phyloP scores from a whole-genome alignment of 2,888 invertebrate species.

The Latheticus oryzae region DNA sequence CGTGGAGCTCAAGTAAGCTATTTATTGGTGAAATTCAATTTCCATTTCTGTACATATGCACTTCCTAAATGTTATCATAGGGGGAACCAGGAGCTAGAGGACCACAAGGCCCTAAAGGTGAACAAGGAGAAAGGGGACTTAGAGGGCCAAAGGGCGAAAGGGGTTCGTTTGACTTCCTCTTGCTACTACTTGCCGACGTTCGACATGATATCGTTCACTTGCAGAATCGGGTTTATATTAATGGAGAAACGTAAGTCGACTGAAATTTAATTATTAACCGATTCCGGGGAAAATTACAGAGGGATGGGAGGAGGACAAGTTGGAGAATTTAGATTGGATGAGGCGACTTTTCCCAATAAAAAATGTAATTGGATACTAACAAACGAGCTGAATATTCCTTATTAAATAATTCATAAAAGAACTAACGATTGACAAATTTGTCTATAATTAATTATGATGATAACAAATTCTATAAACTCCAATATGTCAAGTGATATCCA shows the following conservation, averaged over 20 bases:
- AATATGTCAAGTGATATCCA: too few species aligned
- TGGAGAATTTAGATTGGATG: too few species aligned
- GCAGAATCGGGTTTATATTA: slow-evolving; percentile 70
- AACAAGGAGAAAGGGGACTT: slow-evolving; percentile 69
- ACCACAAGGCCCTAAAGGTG: slow-evolving; percentile 73
- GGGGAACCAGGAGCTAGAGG: slow-evolving; percentile 74
- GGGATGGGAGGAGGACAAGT: too few species aligned
- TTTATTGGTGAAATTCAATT: slow-evolving; percentile 42
- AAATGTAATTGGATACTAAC: too few species aligned
- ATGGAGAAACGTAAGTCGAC: slow-evolving; percentile 68
- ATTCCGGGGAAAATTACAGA: too few species aligned
- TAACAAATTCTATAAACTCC: too few species aligned
- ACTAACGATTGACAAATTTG: too few species aligned
- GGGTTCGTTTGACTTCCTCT: slow-evolving; percentile 73
- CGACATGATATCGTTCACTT: slow-evolving; percentile 73
- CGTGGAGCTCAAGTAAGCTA: slow-evolving; percentile 72
- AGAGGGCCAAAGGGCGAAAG: slow-evolving; percentile 72
- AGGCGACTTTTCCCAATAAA: too few species aligned
- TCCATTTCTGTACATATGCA: slow-evolving; percentile 41
- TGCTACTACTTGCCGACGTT: slow-evolving; percentile 74
- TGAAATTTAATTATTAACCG: slow-evolving; percentile 15
- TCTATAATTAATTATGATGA: too few species aligned
- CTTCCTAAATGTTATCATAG: slow-evolving; percentile 62
- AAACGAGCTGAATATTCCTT: too few species aligned
- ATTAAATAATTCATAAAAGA: too few species aligned